Evolutionary conservation across 2,113 vertebrate genomes (phyloP), one percentile per base, ranked within the genome.

Genomic region (Callionymus lyra): DNA sequence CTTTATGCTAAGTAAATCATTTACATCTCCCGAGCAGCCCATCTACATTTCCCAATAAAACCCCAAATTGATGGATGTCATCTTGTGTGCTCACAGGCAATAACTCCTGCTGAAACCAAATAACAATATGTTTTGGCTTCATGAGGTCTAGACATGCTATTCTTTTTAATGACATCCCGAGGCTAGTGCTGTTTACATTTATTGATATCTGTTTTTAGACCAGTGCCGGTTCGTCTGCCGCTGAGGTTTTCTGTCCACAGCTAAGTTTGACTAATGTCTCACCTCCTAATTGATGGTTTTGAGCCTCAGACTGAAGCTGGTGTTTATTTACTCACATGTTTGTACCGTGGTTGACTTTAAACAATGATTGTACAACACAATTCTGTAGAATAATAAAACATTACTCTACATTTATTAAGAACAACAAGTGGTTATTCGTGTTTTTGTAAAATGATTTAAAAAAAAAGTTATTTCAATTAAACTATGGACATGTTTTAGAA

Each of bases 41-140:
- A 84, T 84, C 76, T 82, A 73, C 76, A 84, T 85, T 76, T 79
- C 66, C 65, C 72, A 81, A 83, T 79, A 80, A 84, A 84, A 72
- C 63, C 70, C 56, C 47, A 79, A 85, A 83, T 81, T 84, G 80
- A 85, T 83, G 82, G 76, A 84, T 79, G 84, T 78, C 82, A 80
- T 75, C 69, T 74, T 68, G n/a, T 44, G 65, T 62, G 68, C 76
- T 79, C 70, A 66, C 59, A 74, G 76, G 75, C 75, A 72, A 77
- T 70, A 68, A 74, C 71, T 82, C 77, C 65, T 62, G 64, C 79
- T 59, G 61, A 60, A 77, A 68, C 49, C 16, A 68, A 81, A 79
- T 74, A 78, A 80, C 76, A 81, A 77, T 76, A 77, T 74, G 67
- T 70, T 77, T 50, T 44, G 60, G 49, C 48, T 76, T 76, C 69